Evolutionary conservation across 1,140 invertebrate species (phyloP), one percentile per base, ranked within the genome.

Genomic region (Nephila pilipes): DNA sequence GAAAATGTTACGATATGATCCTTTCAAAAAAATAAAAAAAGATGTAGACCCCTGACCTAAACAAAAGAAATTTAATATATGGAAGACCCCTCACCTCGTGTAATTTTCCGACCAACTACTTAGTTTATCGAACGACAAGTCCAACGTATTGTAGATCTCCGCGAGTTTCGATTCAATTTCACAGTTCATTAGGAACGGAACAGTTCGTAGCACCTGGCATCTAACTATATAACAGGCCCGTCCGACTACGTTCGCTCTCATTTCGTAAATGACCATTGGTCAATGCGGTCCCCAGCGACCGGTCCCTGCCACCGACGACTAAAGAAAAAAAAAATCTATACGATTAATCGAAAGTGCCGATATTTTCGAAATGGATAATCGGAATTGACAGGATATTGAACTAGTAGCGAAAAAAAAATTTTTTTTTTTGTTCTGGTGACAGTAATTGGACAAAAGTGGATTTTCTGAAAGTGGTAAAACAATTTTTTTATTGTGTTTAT

Each of bases 151-250:
- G 83, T 55, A 18, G 58, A 55, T n/a, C 54, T 22, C 60, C 14
- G 14, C 29, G 65, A n/a, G 69, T 79, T 60, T 93, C 83, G 46
- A 93, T 93, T 93, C 91, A 93, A 93, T 93, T 93, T 93, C 91
- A 93, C 91, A 93, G 91, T 93, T 93, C 91, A 93, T 93, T 93
- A 93, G 55, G 63, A 36, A 32, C 29, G 60, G 25, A 92, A 63
- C 80, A 36, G 58, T 91, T 85, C 38, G 36, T n/a, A 91, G 80
- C 91, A 93, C 91, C 91, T 93, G 91, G 65, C 80, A 29, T 55
- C 69, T 54, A 87, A 55, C 18, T 93, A 93, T 93, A 93, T 93
- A 93, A 87, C 83, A n/a, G 83, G 38, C 32, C 16, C 1, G 8
- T 18, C 57, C 54, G 46, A 5, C 46, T 32, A 46, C 36, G n/a